Base-by-base conservation (phyloP, 2,113 vertebrate genomes). In the Orycteropus afer region DNA sequence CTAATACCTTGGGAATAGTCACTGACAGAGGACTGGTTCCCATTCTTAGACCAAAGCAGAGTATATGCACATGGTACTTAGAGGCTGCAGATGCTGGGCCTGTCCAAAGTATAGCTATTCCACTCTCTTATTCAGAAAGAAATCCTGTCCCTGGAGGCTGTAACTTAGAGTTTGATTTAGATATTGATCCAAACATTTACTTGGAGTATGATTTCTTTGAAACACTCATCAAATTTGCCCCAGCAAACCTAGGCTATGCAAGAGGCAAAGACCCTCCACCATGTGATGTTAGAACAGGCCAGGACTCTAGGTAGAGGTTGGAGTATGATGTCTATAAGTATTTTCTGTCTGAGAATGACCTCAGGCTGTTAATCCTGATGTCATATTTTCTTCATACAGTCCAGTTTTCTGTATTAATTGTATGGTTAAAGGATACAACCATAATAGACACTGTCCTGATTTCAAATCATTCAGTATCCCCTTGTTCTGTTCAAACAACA, bases 61-160 rank as follows among this genome's bases (percentile, higher is more conserved):
- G 40, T 0, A 17, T 97, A 23, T 98, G 99, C 47, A 98, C 98
- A 0, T 98, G 99, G 99, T 99, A 99, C 95, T 97, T 99, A 90
- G 95, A 96, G 2, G 97, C 99, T 0, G 61, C 96, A 0, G 97
- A 89, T 1, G 49, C 94, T 1, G 95, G 95, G 57, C 83, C 97
- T 0, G 98, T 99, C 83, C 94, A 98, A 2, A 99, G 98, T 84
- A 97, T 98, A 1, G 99, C 99, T 13, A 98, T 99, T 87, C 98
- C 99, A 53, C 98, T 99, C 13, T 97, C 99, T 1, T 99, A 99
- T 96, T 96, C 94, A 34, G 98, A 98, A 96, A 97, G 76, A 71
- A 99, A 99, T 97, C 99, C 99, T 9, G 95, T 99, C 69, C 99
- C 99, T 76, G 99, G 99, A 89, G 99, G 98, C 32, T 99, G 99